Percentiles rank a stretch among this genome's conserved stretches.
Conservation (phyloP, 2,888 invertebrate genomes). For the Mesopsocus fuscifrons region DNA sequence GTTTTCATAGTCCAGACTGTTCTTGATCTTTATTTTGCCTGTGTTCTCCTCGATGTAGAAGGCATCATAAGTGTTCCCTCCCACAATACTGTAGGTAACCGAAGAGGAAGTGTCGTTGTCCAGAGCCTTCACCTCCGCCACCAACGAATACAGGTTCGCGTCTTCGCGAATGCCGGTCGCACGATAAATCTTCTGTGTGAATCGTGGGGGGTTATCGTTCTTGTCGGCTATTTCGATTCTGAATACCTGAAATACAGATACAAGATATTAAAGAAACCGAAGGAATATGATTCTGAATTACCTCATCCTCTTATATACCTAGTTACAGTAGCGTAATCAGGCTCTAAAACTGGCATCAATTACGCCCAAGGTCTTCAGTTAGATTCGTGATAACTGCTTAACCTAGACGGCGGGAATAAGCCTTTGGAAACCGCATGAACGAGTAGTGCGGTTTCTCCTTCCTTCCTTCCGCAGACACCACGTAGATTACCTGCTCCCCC, state of each 20-base stretch:
- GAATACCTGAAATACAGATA: constrained; percentile 40
- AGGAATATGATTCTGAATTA: too few relatives aligned
- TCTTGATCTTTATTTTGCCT: constrained; percentile 66
- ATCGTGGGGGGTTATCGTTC: constrained; percentile 87
- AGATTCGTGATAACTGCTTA: too few relatives aligned
- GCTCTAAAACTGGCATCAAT: too few relatives aligned
- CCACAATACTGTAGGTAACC: constrained; percentile 70
- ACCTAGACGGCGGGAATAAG: too few relatives aligned
- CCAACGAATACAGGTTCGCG: constrained; percentile 61
- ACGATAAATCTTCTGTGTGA: constrained; percentile 53
- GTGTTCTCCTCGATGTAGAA: constrained; percentile 71
- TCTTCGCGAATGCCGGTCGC: constrained; percentile 64
- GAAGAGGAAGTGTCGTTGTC: constrained; percentile 78
- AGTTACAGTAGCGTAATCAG: too few relatives aligned
- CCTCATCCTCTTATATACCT: too few relatives aligned
- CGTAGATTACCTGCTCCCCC: constrained; percentile 22
- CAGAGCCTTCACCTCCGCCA: constrained; percentile 71
- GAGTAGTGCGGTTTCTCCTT: too few relatives aligned
- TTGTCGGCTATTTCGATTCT: constrained; percentile 85
- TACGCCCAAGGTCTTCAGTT: too few relatives aligned
- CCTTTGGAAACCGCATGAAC: too few relatives aligned
- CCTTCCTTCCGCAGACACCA: too few relatives aligned
- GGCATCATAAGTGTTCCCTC: constrained; percentile 69
- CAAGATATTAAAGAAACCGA: constrained; percentile 2
- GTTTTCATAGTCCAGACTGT: constrained; percentile 61